These are phyloP conservation scores for Listronotus bonariensis DNA, from an alignment of 1,140 invertebrate genomes.

Conservation along the genomic window DNA sequence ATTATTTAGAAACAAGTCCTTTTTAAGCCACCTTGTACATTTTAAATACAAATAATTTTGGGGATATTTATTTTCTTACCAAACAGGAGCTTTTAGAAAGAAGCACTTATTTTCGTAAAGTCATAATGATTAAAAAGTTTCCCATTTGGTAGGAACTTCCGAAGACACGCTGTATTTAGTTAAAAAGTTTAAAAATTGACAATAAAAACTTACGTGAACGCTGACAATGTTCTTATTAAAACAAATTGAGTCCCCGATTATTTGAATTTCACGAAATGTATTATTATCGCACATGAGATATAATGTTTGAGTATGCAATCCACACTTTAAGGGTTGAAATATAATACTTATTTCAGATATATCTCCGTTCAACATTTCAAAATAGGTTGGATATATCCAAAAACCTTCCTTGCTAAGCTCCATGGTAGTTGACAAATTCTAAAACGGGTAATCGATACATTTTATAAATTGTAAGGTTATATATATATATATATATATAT, in stretches of 20 bases:
- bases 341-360: conserved; percentile 39
- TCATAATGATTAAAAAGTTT: too few relatives aligned
- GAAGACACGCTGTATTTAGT: too few relatives aligned
- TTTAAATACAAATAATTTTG: too few relatives aligned
- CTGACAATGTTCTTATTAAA: conserved; percentile 36
- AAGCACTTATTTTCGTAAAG: too few relatives aligned
- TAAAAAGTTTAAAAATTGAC: too few relatives aligned
- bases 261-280: conserved; percentile 40
- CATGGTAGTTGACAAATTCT: conserved; percentile 32
- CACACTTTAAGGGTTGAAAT: conserved; percentile 37
- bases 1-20: too few relatives aligned
- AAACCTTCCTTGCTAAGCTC: conserved; percentile 34
- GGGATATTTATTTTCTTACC: too few relatives aligned
- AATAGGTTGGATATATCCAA: conserved; percentile 44
- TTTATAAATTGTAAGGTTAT: too few relatives aligned
- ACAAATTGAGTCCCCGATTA: conserved; percentile 42
- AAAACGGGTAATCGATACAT: conserved; percentile 21
- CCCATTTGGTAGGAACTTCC: too few relatives aligned
- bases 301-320: conserved; percentile 37
- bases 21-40: too few relatives aligned
- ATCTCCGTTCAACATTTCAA: conserved; percentile 40
- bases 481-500: too few relatives aligned
- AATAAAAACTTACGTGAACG: conserved; percentile 28
- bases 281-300: conserved; percentile 43
- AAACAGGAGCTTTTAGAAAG: too few relatives aligned